phyloP scores from a whole-genome alignment of 1,140 invertebrate genomes.

The Octopus sinensis region DNA sequence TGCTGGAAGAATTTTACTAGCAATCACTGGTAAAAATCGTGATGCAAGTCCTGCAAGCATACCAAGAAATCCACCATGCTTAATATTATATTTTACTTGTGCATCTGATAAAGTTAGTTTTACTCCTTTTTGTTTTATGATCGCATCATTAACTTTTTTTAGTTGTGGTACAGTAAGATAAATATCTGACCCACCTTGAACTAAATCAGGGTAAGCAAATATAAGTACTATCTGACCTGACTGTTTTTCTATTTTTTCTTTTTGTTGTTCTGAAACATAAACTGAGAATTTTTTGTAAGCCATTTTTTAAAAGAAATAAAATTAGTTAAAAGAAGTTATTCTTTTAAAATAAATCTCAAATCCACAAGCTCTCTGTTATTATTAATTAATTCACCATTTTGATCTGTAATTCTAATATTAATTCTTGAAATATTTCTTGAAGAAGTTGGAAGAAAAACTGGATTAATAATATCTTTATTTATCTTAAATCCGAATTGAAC shows the following conservation, averaged over 20 bases:
- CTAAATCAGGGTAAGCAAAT: neutral
- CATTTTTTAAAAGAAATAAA: neutral
- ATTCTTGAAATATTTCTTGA: neutral
- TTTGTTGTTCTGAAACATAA: neutral
- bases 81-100: conserved; percentile 4
- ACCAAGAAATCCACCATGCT: neutral
- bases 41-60: neutral
- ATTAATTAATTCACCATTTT: neutral
- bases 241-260: conserved; percentile 1
- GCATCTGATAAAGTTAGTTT: neutral
- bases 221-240: neutral
- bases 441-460: neutral
- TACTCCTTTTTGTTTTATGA: neutral
- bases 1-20: conserved; percentile 3
- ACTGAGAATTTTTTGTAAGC: no score
- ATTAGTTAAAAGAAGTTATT: neutral
- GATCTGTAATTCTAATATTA: conserved; percentile 4
- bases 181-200: neutral
- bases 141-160: neutral
- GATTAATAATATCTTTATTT: conserved; percentile 4
- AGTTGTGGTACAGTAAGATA: neutral
- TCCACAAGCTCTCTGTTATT: neutral
- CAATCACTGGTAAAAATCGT: neutral
- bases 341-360: neutral
- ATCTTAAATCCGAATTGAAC: neutral